Conservation (phyloP, 2,888 invertebrate genomes). For the Cataglyphis livida region DNA sequence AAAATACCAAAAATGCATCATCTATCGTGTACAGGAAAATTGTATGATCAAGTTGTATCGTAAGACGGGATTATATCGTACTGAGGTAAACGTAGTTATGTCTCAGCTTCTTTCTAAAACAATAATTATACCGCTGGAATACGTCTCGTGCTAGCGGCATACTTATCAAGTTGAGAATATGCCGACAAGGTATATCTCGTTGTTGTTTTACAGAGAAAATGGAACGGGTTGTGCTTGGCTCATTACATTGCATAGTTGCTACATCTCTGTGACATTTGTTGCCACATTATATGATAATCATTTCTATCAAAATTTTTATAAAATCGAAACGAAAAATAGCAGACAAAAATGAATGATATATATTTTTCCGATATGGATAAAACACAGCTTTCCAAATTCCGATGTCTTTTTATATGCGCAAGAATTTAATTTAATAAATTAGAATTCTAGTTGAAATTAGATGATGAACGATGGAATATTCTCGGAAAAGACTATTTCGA, state of each 20-base stretch:
- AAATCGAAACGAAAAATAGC: not conserved
- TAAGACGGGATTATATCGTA: conserved; percentile 7
- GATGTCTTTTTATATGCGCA: not conserved
- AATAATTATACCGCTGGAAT: conserved; percentile 41
- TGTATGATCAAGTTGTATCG: not conserved
- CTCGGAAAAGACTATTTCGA: not conserved
- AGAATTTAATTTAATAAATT: not conserved
- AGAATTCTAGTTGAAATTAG: not conserved
- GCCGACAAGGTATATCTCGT: conserved; percentile 35
- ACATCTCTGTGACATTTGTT: conserved; percentile 17
- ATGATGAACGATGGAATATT: not conserved
- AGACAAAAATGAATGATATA: not conserved
- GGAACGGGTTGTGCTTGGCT: conserved; percentile 16
- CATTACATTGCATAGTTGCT: not conserved
- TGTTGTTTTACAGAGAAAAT: conserved; percentile 34
- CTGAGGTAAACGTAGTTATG: conserved; percentile 8
- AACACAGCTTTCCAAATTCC: not conserved
- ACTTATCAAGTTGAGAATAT: conserved; percentile 36
- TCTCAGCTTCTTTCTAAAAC: conserved; percentile 30
- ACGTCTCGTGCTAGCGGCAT: conserved; percentile 10
- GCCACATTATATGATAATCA: not conserved
- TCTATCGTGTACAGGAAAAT: not conserved
- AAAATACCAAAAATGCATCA: not conserved
- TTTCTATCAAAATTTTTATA: conserved; percentile 5
- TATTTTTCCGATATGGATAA: not conserved